Conservation (phyloP, 2,113 vertebrate species). For the Microcebus griseorufus region DNA sequence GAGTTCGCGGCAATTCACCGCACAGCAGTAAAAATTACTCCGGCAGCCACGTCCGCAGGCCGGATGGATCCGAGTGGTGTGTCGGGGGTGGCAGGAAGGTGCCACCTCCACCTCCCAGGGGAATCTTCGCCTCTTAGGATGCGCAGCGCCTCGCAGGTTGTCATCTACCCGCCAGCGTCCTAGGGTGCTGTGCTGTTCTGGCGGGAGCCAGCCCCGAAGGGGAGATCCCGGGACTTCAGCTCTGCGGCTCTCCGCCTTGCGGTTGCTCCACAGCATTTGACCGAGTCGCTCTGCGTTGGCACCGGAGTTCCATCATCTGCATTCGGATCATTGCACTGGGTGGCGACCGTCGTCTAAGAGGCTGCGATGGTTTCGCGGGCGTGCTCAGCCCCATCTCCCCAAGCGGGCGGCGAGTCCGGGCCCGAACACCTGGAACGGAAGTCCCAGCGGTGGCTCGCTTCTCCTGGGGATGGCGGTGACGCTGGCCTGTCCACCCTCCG, state of each 20-base stretch:
- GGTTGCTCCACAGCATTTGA: no score
- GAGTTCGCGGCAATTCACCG: no score
- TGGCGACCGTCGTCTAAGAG: background rate
- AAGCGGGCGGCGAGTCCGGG: background rate
- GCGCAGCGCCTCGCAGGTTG: no score
- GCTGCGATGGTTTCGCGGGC: background rate
- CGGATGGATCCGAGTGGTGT: no score
- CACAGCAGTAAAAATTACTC: no score
- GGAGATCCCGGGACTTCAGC: background rate
- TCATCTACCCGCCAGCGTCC: no score
- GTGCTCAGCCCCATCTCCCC: rapidly evolving
- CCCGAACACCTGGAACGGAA: no score
- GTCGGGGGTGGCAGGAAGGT: no score
- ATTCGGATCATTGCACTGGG: rapidly evolving
- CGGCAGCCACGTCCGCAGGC: no score
- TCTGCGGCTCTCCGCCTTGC: background rate
- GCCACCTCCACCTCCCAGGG: no score
- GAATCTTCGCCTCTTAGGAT: no score
- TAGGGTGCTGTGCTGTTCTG: no score
- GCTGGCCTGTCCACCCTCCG: background rate
- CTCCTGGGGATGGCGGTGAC: rapidly evolving
- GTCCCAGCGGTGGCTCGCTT: background rate
- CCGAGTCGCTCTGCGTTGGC: background rate
- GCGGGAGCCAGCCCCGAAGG: background rate
- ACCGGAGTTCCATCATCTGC: rapidly evolving